phyloP scores from a whole-genome alignment of 2,113 vertebrate genomes.

The Stegastes partitus region DNA sequence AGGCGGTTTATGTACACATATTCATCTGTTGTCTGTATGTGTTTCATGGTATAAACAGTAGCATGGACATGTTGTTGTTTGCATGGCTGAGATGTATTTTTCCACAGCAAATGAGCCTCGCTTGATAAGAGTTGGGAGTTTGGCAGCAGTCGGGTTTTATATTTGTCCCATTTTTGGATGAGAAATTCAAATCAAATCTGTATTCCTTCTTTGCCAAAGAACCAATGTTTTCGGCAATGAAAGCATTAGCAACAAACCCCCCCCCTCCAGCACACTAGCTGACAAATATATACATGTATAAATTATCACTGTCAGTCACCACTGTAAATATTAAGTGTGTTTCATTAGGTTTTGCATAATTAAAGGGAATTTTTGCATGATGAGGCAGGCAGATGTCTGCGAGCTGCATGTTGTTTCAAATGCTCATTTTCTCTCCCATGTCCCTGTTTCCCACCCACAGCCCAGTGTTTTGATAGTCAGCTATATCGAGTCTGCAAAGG shows the following conservation, averaged over 20 bases:
- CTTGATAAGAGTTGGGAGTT: neutral
- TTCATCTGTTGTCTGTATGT: conserved; percentile 6
- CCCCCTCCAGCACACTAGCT: neutral
- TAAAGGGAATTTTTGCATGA: neutral
- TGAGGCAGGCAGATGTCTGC: neutral
- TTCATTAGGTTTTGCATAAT: no score
- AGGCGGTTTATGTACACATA: neutral
- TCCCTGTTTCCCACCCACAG: conserved; percentile 75
- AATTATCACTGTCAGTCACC: neutral
- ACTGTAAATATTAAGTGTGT: neutral
- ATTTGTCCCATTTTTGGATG: neutral
- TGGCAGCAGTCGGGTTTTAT: neutral
- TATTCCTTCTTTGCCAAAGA: neutral
- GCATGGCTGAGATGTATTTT: neutral
- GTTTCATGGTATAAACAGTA: neutral
- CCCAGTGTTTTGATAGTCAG: conserved; percentile 96
- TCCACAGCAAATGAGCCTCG: neutral
- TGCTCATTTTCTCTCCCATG: conserved; percentile 38
- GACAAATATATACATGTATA: neutral
- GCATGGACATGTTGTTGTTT: conserved; percentile 12
- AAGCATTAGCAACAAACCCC: neutral
- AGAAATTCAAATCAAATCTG: conserved; percentile 20
- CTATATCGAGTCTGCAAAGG: conserved; percentile 94
- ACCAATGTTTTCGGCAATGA: neutral
- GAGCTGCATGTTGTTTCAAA: conserved; percentile 14